phyloP scores from a whole-genome alignment of 2,888 invertebrate genomes.

The Caenorhabditis zanzibari region DNA sequence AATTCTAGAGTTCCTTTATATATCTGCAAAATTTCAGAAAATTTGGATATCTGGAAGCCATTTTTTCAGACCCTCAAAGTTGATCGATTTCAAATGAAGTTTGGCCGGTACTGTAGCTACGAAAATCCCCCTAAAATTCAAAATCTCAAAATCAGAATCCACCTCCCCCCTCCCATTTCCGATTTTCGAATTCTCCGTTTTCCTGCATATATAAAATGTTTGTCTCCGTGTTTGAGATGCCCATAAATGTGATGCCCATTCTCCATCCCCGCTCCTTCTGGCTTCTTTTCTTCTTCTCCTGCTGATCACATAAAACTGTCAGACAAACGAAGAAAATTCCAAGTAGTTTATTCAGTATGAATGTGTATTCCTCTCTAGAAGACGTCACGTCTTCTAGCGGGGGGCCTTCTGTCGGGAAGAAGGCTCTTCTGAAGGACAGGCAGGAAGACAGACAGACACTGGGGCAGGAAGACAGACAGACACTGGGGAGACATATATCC shows the following conservation, averaged over 20 bases:
- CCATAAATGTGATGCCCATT: constrained; percentile 64
- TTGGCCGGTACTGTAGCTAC: too few relatives aligned
- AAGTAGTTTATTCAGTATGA: constrained; percentile 8
- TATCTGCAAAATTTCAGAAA: too few relatives aligned
- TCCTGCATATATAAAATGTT: constrained; percentile 25
- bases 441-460: constrained; percentile 20
- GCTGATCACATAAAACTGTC: constrained; percentile 66
- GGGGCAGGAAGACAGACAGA: constrained; percentile 21
- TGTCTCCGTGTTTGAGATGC: constrained; percentile 38
- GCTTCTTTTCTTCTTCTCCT: constrained; percentile 18
- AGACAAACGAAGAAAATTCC: constrained; percentile 5
- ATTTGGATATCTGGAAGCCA: too few relatives aligned
- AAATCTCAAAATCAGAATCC: neutral
- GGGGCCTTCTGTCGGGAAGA: neutral
- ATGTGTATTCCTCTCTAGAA: constrained; percentile 41
- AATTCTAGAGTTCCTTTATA: too few relatives aligned
- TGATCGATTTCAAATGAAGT: too few relatives aligned
- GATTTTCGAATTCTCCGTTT: constrained; percentile 42
- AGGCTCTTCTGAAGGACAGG: neutral
- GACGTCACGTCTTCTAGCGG: constrained; percentile 23
- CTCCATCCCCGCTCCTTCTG: neutral
- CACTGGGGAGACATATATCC: constrained; percentile 40
- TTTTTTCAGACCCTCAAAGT: too few relatives aligned
- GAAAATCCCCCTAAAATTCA: too few relatives aligned
- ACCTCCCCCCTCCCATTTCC: constrained; percentile 4